Base-by-base conservation (phyloP, 2,888 invertebrate genomes). In the Nymphalis urticae region DNA sequence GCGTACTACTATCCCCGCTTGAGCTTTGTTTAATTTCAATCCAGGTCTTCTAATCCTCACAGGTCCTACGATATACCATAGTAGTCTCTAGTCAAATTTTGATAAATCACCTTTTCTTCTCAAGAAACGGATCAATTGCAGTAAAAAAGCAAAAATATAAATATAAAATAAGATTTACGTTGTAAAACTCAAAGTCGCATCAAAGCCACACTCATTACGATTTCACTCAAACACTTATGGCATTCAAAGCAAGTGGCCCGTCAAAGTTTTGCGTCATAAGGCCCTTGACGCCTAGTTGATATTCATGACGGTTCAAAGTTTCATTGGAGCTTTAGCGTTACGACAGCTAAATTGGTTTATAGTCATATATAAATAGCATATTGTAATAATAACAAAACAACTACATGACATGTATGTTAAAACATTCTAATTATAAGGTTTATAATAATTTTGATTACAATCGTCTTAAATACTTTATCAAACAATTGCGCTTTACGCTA, bases 291-390 rank as follows among this genome's bases (percentile, higher is more conserved):
- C 83, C 87, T 88, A 82, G 85, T 90, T 89, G 87, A 85, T 89
- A 89, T 90, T 89, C 89, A 88, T 86, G 81, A 80, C 85, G 79
- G 80, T 79, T 77, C 79, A 64, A 74, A 79, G 77, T 78, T 75
- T 76, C 73, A 74, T 76, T 75, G 72, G 72, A 72, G 77, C 74
- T 77, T 73, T 80, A 82, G 82, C 82, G 79, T 79, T 78, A 79
- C 82, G 84, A 85, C 85, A 84, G 82, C 83, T 83, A 86, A 89
- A 90, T 89, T 87, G 85, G 85, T 90, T 89, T 88, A 88, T 87
- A 84, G 83, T 83, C 82, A 83, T 79, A 81, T 83, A 86, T 86
- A 86, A 66, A 66, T 62, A 66, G 9, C n/a, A n/a, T 32, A 32
- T 32, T 32, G 56, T 50, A n/a, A 50, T 50, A n/a, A 50, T 17